Evolutionary conservation across 2,888 invertebrate species (phyloP), one percentile per base, ranked within the genome.

Genomic region (Allacma fusca): DNA sequence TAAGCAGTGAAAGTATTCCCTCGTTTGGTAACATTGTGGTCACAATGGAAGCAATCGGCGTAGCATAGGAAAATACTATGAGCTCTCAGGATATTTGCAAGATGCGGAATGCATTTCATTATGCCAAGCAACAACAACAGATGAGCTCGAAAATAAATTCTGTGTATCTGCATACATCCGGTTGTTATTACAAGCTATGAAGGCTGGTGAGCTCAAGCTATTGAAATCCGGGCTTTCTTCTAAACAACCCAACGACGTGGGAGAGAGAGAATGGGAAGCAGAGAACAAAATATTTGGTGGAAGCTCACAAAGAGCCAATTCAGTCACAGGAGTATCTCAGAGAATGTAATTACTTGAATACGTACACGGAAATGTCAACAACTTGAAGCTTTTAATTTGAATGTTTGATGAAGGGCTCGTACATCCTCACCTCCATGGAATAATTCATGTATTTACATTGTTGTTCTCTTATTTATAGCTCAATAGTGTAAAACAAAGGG

Each of bases 91-190:
- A 5, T 50, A 50, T 50, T 50, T 50, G 16, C 19, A 12, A 50
- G 9, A 19, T 40, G 13, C 40, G 40, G 40, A 40, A 40, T 50
- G 19, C 2, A 50, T 50, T 50, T 50, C 50, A 50, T 12, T 50
- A 50, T 50, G n/a, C 50, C 16, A n/a, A 50, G 50, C 50, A 19
- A 50, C 50, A 50, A n/a, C 34, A 34, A 34, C 50, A 50, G 50
- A 50, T 50, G 50, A 50, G 50, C 50, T 2, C 2, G 50, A 50
- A 50, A 50, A 50, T 50, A n/a, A 50, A 50, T 50, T 50, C 2
- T n/a, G 19, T 50, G 16, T 16, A n/a, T 34, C 2, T n/a, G 19
- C 16, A 4, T 16, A n/a, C 9, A 50, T 1, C 16, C 50, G 7
- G 7, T 50, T 50, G 50, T n/a, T 50, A 19, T 50, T 50, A n/a